phyloP scores from a whole-genome alignment of 53 echinoderm and acorn worm genomes.

The Astropecten irregularis region DNA sequence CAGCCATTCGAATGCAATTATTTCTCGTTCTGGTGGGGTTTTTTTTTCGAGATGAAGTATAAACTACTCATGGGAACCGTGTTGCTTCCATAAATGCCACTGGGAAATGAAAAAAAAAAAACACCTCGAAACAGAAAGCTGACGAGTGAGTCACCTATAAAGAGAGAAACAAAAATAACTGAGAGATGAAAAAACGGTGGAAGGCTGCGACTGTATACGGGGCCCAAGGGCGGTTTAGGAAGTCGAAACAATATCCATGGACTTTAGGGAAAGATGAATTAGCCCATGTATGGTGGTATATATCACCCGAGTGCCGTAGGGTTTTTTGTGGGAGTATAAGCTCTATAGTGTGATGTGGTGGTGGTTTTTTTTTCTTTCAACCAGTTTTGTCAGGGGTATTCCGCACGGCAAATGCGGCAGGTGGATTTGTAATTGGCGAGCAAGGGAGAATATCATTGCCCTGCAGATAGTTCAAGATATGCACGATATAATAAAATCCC shows the following conservation, averaged over 20 bases:
- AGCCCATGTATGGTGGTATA: background rate
- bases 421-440: conserved; percentile 2
- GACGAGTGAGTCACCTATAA: conserved; percentile 11
- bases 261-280: conserved; percentile 28
- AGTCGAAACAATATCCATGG: conserved; percentile 54
- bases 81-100: background rate
- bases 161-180: background rate
- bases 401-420: conserved; percentile 9
- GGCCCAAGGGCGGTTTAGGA: conserved; percentile 14
- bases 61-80: background rate
- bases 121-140: background rate
- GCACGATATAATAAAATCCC: background rate
- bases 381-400: background rate
- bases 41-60: conserved; percentile 36
- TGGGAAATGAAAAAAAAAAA: background rate
- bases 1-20: too few relatives aligned
- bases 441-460: conserved; percentile 15
- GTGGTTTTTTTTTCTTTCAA: too few relatives aligned
- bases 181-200: background rate
- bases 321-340: conserved; percentile 30
- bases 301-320: background rate
- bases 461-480: conserved; percentile 8
- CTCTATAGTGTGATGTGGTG: too few relatives aligned
- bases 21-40: too few relatives aligned
- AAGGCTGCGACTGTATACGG: conserved; percentile 15